Base-by-base conservation (phyloP, 2,797 vertebrate genomes). In the Liparis tanakae region DNA sequence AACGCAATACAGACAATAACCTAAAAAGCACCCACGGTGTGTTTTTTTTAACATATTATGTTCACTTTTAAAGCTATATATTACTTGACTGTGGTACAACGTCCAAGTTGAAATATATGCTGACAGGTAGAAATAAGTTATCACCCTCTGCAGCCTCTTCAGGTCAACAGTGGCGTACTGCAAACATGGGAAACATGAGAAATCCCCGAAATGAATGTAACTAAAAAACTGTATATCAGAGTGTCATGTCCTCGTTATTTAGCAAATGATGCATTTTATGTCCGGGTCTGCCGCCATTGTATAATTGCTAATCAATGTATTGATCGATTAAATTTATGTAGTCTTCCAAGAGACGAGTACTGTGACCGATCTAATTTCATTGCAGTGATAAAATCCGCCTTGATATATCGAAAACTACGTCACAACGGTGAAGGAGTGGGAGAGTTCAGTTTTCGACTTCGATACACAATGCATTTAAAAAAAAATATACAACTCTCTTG, bases 291-390 rank as follows among this genome's bases (percentile, higher is more conserved):
- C 73, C 81, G 67, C 83, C 85, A 79, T 64, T 72, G 76, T 83
- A 33, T 84, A 86, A 88, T 86, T 88, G 77, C 83, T 84, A 89
- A 91, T 94, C 87, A 85, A 90, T 92, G 74, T 81, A 93, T 92
- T 72, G 90, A 94, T 90, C 85, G 71, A 86, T 84, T 51, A 44
- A 77, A 92, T 91, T 89, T 88, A 92, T 90, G 55, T 44, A 53
- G 62, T 65, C 65, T 87, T 87, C 87, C 78, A 73, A 74, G 74
- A 83, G 80, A 87, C 64, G 74, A 76, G 67, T 80, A 68, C 78
- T 81, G 86, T 88, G 85, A 87, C 77, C 86, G 78, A 87, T 88
- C 83, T 67, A 13, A 66, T 85, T 94, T 92, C 88, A 92, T 86
- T 76, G 76, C 77, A 4, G 78, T 30, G 36, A 89, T 90, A 92